Conservation (phyloP, 2,797 vertebrate species). For the Nannoperca obscura region DNA sequence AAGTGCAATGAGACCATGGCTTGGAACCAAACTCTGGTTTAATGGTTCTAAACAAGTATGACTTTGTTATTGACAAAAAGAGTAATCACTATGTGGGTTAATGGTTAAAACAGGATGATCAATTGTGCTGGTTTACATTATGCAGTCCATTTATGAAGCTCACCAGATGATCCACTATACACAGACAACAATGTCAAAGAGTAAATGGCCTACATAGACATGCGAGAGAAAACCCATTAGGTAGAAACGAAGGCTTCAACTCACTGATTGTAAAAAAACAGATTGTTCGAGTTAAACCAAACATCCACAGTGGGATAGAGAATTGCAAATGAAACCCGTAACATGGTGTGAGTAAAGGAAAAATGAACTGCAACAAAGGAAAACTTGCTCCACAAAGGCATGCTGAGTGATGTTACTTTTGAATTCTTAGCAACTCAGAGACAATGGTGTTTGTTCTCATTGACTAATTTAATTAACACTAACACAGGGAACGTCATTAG, state of each 20-base stretch:
- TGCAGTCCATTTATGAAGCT: conserved; percentile 22
- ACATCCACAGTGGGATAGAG: conserved; percentile 10
- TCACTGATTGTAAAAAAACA: conserved; percentile 17
- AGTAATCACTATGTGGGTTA: conserved; percentile 70
- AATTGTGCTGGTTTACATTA: conserved; percentile 66
- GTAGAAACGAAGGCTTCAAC: conserved; percentile 17
- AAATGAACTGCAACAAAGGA: conserved; percentile 13
- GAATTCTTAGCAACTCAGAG: conserved; percentile 54
- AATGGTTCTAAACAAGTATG: conserved; percentile 41
- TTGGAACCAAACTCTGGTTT: conserved; percentile 36
- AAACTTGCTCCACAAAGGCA: conserved; percentile 25
- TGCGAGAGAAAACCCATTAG: conserved; percentile 28
- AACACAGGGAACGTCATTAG: conserved; percentile 72
- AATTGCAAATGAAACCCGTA: conserved; percentile 13
- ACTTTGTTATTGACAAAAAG: conserved; percentile 52
- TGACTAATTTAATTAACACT: conserved; percentile 76
- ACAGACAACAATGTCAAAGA: conserved; percentile 37
- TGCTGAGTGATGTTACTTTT: conserved; percentile 48
- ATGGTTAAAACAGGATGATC: conserved; percentile 63
- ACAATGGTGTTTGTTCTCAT: conserved; percentile 58
- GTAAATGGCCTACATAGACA: conserved; percentile 57
- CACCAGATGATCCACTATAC: conserved; percentile 32
- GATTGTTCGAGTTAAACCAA: conserved; percentile 22
- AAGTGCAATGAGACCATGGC: conserved; percentile 34
- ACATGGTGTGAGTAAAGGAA: conserved; percentile 9